These are phyloP conservation scores for Danio aesculapii DNA, from an alignment of 2,797 vertebrate species.

Conservation along the genomic window DNA sequence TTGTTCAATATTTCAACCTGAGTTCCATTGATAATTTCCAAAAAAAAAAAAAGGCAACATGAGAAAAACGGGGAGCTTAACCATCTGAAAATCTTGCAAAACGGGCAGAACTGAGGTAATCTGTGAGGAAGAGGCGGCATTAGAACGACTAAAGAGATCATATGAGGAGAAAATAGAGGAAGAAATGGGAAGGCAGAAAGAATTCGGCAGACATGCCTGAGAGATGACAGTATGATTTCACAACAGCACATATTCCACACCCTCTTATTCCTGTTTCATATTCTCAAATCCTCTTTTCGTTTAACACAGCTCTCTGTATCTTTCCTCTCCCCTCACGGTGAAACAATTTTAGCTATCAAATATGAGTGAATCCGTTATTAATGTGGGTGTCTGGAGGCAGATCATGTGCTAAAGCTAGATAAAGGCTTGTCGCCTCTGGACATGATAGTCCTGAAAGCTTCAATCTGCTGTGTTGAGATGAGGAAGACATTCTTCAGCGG, in stretches of 20 bases:
- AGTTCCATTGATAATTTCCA: no score
- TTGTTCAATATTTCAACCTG: no score
- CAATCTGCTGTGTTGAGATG: conserved; percentile 23
- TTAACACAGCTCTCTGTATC: conserved; percentile 22
- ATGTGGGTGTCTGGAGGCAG: not conserved
- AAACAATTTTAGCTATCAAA: conserved; percentile 42
- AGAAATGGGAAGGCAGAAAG: conserved; percentile 29
- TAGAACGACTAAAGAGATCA: conserved; percentile 40
- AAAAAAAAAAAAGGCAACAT: not conserved
- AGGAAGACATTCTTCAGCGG: conserved; percentile 24
- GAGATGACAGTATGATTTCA: conserved; percentile 58
- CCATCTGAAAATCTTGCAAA: not conserved
- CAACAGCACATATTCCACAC: conserved; percentile 46
- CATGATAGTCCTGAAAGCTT: conserved; percentile 11
- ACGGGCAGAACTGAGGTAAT: conserved; percentile 24
- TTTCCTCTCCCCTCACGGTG: conserved; percentile 22
- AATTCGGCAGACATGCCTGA: conserved; percentile 51
- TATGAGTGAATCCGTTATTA: not conserved
- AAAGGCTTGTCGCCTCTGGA: conserved; percentile 27
- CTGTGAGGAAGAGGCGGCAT: conserved; percentile 21
- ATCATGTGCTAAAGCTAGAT: conserved; percentile 16
- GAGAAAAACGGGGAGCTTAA: conserved; percentile 16
- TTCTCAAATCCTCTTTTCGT: not conserved
- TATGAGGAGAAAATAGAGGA: conserved; percentile 53
- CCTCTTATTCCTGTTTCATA: conserved; percentile 28